These are phyloP conservation scores for Scalopus aquaticus DNA, from an alignment of 2,113 vertebrate genomes.

Conservation along the genomic window DNA sequence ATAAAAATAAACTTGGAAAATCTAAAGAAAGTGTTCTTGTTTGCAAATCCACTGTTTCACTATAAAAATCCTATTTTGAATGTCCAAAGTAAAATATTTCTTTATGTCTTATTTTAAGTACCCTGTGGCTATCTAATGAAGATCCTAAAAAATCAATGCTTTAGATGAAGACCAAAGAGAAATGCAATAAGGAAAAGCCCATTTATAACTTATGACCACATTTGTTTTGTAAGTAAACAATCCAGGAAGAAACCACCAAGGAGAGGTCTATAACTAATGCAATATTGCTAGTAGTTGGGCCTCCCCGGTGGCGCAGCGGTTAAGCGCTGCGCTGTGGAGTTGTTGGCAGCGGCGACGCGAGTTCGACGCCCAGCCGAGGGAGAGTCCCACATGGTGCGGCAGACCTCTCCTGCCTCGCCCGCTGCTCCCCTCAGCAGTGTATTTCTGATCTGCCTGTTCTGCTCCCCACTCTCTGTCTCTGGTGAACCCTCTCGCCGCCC, in stretches of 20 bases:
- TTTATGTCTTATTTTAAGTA: not conserved
- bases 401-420: no score
- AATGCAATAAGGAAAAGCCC: not conserved
- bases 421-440: no score
- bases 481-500: no score
- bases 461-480: no score
- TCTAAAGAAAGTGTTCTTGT: not conserved
- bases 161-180: not conserved
- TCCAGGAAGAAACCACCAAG: not conserved
- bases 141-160: not conserved
- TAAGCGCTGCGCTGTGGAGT: no score
- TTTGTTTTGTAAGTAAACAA: constrained; percentile 36
- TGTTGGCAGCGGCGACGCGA: no score
- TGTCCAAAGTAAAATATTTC: not conserved
- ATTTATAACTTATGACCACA: not conserved
- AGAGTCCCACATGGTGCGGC: no score
- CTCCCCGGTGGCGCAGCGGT: no score
- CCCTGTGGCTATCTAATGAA: not conserved
- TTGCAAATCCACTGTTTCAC: not conserved
- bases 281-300: not conserved
- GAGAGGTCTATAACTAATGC: not conserved
- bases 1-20: not conserved
- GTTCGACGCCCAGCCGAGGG: no score
- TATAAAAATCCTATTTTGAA: not conserved
- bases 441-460: no score